Evolutionary conservation across 2,113 vertebrate species (phyloP).

Genomic region (Anhinga rufa): DNA sequence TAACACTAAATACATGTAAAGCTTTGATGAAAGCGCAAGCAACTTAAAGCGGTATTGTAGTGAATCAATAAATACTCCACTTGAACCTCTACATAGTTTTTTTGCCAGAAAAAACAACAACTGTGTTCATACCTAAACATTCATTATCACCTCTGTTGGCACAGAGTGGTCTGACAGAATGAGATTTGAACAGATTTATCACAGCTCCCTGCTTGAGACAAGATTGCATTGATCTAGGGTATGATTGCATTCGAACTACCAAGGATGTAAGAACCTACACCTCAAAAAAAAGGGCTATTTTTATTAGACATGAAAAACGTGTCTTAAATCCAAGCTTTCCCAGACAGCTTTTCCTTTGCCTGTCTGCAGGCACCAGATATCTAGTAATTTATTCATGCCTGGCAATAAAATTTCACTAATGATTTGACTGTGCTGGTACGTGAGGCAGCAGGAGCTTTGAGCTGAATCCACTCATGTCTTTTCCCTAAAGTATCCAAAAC

Average conservation of each 20-base stretch:
- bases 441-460: neutral
- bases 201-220: neutral
- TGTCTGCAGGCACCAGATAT: slow-evolving; percentile 23
- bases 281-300: neutral
- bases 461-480: neutral
- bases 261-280: neutral
- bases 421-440: neutral
- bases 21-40: neutral
- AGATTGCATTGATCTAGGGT: slow-evolving; percentile 13
- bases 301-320: neutral
- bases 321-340: slow-evolving; percentile 13
- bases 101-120: neutral
- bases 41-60: neutral
- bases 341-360: neutral
- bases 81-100: neutral
- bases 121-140: neutral
- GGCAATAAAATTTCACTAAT: slow-evolving; percentile 20
- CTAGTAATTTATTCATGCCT: slow-evolving; percentile 29
- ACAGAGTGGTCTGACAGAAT: neutral
- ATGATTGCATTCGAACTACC: neutral
- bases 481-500: neutral
- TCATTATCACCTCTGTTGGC: neutral
- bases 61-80: neutral
- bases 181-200: slow-evolving; percentile 15
- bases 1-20: neutral